Evolutionary conservation across 1,140 invertebrate genomes (phyloP).

Genomic region (Neodiprion fabricii): DNA sequence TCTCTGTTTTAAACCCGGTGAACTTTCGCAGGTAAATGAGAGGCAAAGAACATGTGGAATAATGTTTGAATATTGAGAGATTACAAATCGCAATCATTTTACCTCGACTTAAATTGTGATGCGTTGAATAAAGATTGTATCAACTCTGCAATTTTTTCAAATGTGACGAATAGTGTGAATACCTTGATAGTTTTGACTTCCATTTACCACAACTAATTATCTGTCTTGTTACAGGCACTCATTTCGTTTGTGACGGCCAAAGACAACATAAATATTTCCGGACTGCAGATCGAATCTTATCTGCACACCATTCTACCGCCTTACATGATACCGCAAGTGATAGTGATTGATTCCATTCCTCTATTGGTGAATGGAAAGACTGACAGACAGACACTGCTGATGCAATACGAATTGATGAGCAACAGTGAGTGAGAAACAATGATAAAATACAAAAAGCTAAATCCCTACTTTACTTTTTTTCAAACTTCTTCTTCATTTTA

Average conservation of each 20-base stretch:
- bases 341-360: slow-evolving; percentile 76
- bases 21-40: slow-evolving; percentile 66
- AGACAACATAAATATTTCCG: slow-evolving; percentile 61
- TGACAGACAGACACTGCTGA: slow-evolving; percentile 78
- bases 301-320: slow-evolving; percentile 69
- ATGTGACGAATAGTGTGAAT: background rate
- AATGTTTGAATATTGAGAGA: no score
- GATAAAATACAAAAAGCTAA: slow-evolving; percentile 51
- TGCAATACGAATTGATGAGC: slow-evolving; percentile 73
- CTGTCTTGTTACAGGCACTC: slow-evolving; percentile 67
- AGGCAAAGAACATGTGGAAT: background rate
- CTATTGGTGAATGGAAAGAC: slow-evolving; percentile 85
- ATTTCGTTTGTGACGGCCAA: slow-evolving; percentile 74
- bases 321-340: slow-evolving; percentile 81
- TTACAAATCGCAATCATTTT: no score
- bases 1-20: slow-evolving; percentile 78
- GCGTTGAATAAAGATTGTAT: no score
- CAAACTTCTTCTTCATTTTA: slow-evolving; percentile 15
- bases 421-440: slow-evolving; percentile 54
- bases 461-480: slow-evolving; percentile 9
- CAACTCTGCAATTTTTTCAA: no score
- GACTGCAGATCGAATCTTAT: slow-evolving; percentile 69
- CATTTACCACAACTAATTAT: background rate
- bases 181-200: no score
- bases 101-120: no score